Conservation (phyloP, 2,888 invertebrate genomes). For the Ditula angustiorana region DNA sequence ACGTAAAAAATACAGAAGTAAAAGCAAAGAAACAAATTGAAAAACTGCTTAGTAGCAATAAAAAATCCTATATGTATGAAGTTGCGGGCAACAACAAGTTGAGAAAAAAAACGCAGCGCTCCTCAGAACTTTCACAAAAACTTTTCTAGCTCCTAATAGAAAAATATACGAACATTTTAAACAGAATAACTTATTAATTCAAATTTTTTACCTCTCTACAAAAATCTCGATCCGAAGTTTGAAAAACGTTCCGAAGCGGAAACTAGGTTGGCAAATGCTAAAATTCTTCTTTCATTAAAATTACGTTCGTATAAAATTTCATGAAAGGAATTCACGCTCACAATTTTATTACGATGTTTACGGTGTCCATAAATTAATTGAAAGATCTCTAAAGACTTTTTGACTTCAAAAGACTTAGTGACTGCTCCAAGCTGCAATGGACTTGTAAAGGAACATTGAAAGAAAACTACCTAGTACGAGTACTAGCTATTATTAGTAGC, state of each 20-base stretch:
- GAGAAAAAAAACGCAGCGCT: background rate
- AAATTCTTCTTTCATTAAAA: constrained; percentile 15
- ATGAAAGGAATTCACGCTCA: constrained; percentile 1
- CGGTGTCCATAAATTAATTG: background rate
- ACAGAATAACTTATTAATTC: background rate
- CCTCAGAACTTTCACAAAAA: background rate
- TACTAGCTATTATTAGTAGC: too few relatives aligned
- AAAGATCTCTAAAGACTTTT: background rate
- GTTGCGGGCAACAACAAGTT: background rate
- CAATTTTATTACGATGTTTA: constrained; percentile 7
- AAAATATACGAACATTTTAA: background rate
- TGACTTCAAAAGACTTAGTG: background rate
- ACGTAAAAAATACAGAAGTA: too few relatives aligned
- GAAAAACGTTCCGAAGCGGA: background rate
- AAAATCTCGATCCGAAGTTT: background rate
- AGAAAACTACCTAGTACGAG: too few relatives aligned
- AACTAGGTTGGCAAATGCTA: constrained; percentile 3
- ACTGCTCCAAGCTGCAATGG: background rate
- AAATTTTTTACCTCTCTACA: background rate
- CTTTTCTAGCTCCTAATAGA: background rate
- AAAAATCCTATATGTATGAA: background rate
- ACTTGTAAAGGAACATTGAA: too few relatives aligned
- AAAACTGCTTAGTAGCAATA: too few relatives aligned
- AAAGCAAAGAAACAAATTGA: too few relatives aligned
- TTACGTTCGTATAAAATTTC: background rate